Evolutionary conservation across 2,797 vertebrate genomes (phyloP), one percentile per base, ranked within the genome.

Genomic region (Allobates femoralis): DNA sequence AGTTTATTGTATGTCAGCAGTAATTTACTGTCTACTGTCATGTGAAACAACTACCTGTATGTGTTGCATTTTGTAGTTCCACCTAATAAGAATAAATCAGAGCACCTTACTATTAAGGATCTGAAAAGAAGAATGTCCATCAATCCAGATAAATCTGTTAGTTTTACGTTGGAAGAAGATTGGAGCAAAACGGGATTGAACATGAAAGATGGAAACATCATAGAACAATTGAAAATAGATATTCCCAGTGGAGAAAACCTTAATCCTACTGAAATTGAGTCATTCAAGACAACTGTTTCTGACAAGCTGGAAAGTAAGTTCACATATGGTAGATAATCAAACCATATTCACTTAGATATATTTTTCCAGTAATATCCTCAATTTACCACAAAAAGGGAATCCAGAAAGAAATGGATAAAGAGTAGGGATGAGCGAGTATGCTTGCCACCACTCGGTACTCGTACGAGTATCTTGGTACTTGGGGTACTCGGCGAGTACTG

Each of bases 61-160:
- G 30, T 37, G 32, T 32, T 64, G 62, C 41, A 78, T 87, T 58
- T 58, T 89, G 30, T 90, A 99, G 97, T 95, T 58, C 94, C 94
- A 37, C 82, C 55, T n/a, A 19, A 85, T 83, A 84, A 94, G 32
- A n/a, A 90, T 76, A 60, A 7, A 0, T 79, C 89, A 46, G 89
- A 90, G 21, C 91, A 76, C 84, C 75, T 85, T 88, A 91, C 92
- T 12, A 83, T 95, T 90, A 62, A 79, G 78, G 94, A 96, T 87
- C 89, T 96, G 64, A 90, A 93, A 85, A 86, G 88, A 69, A 51
- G 91, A 15, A 23, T 95, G 8, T 85, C 88, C 50, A 2, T 90
- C 83, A 89, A 93, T 46, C 84, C 86, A 16, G 90, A 93, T 85
- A 78, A 10, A 12, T 86, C 87, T 85, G 0, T 73, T 3, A 26